Evolutionary conservation across 2,797 vertebrate species (phyloP).

Genomic region (Bovichtus variegatus): DNA sequence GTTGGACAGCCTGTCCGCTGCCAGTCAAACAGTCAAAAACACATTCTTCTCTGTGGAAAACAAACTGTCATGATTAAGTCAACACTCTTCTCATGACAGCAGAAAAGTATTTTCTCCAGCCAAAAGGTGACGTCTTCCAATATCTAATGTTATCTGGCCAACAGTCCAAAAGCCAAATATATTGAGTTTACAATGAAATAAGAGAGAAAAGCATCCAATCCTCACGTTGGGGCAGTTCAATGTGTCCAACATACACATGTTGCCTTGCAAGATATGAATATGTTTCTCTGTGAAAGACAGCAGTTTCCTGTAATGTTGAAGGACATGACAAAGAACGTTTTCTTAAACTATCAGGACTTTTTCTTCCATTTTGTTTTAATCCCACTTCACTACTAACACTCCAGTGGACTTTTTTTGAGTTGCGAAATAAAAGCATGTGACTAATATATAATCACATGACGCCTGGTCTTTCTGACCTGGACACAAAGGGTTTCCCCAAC

Average conservation of each 20-base stretch:
- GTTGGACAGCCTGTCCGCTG: conserved; percentile 39
- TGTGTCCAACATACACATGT: not conserved
- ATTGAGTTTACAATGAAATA: not conserved
- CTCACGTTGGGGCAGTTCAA: not conserved
- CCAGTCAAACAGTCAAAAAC: conserved; percentile 20
- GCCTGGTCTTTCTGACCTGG: no score
- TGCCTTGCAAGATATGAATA: not conserved
- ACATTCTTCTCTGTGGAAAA: conserved; percentile 36
- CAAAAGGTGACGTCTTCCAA: not conserved
- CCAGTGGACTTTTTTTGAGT: not conserved
- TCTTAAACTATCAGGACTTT: not conserved
- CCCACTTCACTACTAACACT: not conserved
- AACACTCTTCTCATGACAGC: not conserved
- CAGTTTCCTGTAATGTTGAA: not conserved
- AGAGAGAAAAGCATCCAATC: not conserved
- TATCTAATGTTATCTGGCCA: not conserved
- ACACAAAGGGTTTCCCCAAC: not conserved
- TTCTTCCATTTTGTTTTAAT: not conserved
- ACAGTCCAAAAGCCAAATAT: not conserved
- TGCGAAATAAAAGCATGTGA: not conserved
- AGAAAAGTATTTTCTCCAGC: no score
- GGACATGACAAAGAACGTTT: not conserved
- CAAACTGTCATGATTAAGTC: no score
- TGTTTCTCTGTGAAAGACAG: not conserved
- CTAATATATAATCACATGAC: not conserved